Conservation (phyloP, 2,797 vertebrate species). For the Alcedo atthis region DNA sequence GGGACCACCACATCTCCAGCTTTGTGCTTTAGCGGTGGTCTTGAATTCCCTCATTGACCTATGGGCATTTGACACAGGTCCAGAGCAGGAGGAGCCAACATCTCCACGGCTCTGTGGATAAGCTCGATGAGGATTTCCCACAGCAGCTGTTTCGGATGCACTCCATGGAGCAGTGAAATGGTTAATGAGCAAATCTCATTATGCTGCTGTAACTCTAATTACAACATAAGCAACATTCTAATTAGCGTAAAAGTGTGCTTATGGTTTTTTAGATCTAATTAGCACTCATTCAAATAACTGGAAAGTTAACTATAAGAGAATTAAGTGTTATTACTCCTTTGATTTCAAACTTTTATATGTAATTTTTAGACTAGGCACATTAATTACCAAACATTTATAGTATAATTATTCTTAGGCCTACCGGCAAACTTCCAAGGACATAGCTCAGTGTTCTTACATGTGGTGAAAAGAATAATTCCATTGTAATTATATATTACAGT, state of each 20-base stretch:
- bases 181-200: conserved; percentile 40
- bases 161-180: neutral
- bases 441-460: neutral
- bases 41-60: neutral
- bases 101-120: neutral
- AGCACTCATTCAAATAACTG: conserved; percentile 54
- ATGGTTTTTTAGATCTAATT: conserved; percentile 64
- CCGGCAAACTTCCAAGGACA: conserved; percentile 36
- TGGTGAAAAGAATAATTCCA: neutral
- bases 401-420: conserved; percentile 32
- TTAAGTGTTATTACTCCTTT: conserved; percentile 62
- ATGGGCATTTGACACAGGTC: neutral
- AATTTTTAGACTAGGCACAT: conserved; percentile 33
- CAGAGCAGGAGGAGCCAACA: neutral
- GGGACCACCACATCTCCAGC: fast-evolving
- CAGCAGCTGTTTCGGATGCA: neutral
- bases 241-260: conserved; percentile 42
- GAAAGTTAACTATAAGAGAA: conserved; percentile 55
- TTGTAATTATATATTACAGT: neutral
- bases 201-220: conserved; percentile 39
- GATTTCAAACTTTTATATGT: conserved; percentile 41
- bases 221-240: conserved; percentile 41
- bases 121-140: neutral
- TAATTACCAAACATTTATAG: conserved; percentile 55
- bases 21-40: neutral